Evolutionary conservation across 2,797 vertebrate species (phyloP), one percentile per base, ranked within the genome.

Genomic region (Rhynchotus rufescens): DNA sequence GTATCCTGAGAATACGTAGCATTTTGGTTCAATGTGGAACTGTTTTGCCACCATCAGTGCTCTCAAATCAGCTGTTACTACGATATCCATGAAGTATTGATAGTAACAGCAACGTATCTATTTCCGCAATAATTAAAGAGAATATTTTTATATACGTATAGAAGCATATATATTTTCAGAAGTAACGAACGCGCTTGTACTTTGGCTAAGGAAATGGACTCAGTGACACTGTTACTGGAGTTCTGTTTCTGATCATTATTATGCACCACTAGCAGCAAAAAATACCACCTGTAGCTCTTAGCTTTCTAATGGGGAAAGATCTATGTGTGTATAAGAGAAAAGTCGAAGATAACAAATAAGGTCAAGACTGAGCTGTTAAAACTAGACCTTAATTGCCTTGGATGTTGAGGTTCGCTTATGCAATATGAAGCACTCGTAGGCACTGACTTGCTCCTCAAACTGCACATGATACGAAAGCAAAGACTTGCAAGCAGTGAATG

Each of bases 101-200:
- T 77, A 93, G 86, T 87, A 93, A 88, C 93, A 93, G 94, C 92
- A 91, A 80, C 54, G 68, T 84, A 69, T 13, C 76, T 89, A 88
- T 95, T 96, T 95, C 93, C 95, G 96, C 96, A 96, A 96, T 96
- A 96, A 96, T 92, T 90, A 88, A 76, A 95, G 88, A 90, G 40
- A 94, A 49, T 95, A 96, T 96, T 96, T 96, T 95, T 96, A 52
- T 96, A 96, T 79, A 85, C 13, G 2, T 92, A 59, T 91, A 86
- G 65, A 83, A 86, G 54, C 69, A 83, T 88, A 89, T 94, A 67
- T 92, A 93, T 94, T 95, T 96, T 95, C 91, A 92, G 86, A 93
- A 93, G 56, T 67, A 92, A 87, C n/a, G 92, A 90, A 96, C 93
- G 94, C 94, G 95, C 84, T 89, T 93, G 92, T 22, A 93, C 68